Evolutionary conservation across 2,888 invertebrate genomes (phyloP), one percentile per base, ranked within the genome.

Genomic region (Dascillus cervinus): DNA sequence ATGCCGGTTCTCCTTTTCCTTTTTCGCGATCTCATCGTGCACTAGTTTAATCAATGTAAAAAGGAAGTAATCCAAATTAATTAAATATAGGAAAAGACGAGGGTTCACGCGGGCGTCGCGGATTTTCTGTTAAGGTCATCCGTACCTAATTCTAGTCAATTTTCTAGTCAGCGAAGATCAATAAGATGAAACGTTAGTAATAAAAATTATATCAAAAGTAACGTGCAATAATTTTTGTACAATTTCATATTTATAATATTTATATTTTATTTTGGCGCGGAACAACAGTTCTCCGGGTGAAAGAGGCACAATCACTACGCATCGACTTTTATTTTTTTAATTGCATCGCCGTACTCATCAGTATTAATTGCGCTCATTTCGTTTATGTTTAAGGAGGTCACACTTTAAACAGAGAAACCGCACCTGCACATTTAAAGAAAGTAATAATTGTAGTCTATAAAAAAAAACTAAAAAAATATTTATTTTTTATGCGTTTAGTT

Each of bases 401-500:
- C 45, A 50, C 49, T 41, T 36, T 34, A 39, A 29, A 25, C 5
- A 11, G 33, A 35, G 23, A 33, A 40, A 40, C 32, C 37, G 34
- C 49, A 50, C 44, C 42, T 44, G 48, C 51, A 52, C 47, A 43
- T 40, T 43, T 37, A 46, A 37, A 42, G 47, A 49, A 41, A 49
- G 46, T 49, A 27, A 35, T 25, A 48, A 41, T 46, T 43, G 52
- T 55, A 52, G 47, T 52, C 45, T 51, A 53, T 50, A 49, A 49
- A 37, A 49, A 48, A 32, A 33, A 27, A 28, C 26, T 33, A 23
- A 52, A 41, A 56, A 47, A 53, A 53, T 35, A 56, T 54, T 56
- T 58, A 58, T 59, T 59, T 57, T 60, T 58, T 53, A 53, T 49
- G 53, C 52, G 50, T 57, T 58, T 53, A 50, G 50, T 54, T 56